Conservation (phyloP, 2,113 vertebrate genomes). For the Zosterops borbonicus region DNA sequence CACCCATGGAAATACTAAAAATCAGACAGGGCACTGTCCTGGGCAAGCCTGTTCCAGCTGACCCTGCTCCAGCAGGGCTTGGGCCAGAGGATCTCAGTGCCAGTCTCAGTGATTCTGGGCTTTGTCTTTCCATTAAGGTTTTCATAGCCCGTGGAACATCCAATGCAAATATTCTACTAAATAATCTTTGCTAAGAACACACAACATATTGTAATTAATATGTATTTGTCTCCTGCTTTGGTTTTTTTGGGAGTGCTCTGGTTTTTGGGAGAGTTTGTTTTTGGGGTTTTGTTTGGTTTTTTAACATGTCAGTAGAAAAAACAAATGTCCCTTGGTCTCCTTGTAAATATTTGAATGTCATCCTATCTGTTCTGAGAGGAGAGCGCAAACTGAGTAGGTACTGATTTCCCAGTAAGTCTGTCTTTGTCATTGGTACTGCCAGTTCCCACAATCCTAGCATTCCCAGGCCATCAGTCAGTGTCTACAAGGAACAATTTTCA, state of each 20-base stretch:
- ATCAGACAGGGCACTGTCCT: background rate
- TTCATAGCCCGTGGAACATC: background rate
- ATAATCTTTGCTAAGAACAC: background rate
- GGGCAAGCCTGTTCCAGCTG: background rate
- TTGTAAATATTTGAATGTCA: background rate
- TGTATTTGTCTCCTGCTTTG: background rate
- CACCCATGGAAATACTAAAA: background rate
- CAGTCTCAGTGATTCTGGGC: background rate
- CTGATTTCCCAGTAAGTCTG: conserved; percentile 73
- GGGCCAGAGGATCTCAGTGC: background rate
- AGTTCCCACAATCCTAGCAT: conserved; percentile 84
- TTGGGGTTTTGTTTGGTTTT: background rate
- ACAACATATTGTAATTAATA: background rate
- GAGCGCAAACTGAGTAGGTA: conserved; percentile 49
- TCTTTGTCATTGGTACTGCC: conserved; percentile 72
- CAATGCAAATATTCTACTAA: background rate
- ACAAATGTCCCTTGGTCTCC: background rate
- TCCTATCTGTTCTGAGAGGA: background rate
- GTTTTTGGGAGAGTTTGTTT: background rate
- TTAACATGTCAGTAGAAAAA: background rate
- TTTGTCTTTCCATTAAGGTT: background rate
- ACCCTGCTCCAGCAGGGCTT: background rate
- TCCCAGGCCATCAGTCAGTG: conserved; percentile 82
- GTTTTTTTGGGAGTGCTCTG: background rate
- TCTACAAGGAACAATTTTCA: conserved; percentile 80